Evolutionary conservation across 1,140 invertebrate species (phyloP), one percentile per base, ranked within the genome.

Genomic region (Telenomus remus): DNA sequence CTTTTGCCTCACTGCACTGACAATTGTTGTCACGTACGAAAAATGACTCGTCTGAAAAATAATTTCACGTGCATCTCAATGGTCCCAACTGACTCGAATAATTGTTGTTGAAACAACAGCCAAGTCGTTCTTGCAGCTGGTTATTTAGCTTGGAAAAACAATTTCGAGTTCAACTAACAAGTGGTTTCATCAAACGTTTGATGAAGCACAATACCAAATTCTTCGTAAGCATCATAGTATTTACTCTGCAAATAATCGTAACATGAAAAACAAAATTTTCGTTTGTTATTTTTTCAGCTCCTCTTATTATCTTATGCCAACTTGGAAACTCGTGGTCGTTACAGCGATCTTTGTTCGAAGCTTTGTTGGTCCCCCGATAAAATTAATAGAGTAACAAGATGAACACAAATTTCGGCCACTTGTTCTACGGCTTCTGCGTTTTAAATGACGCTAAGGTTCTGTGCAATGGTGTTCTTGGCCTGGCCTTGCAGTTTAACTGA

Each of bases 191-290:
- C 64, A 57, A 74, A 68, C 63, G 57, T 68, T 27, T 74, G 68
- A 68, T 68, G 50, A 59, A 59, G 64, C 44, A 47, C 35, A 69
- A 60, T 48, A 16, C 44, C 8, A 47, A 64, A 64, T 75, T 75
- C 53, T 66, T 48, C 6, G 63, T 63, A 63, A 63, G 64, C 48
- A 53, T 64, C 9, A 48, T 35, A 11, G 27, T 55, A 39, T 74
- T 74, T 68, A 57, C 33, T 63, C 53, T 15, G 57, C 57, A 74
- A 74, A 74, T 74, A 74, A 66, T 69, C 63, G 72, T 68, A 75
- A 75, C 42, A 55, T 54, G 65, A 49, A 39, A 60, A 75, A 54
- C 44, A 54, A 33, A 64, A 69, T 57, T 68, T 57, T n/a, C 50
- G 50, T 15, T 68, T 60, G 48, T 69, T 63, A n/a, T 54, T 46